Conservation (phyloP, 2,888 invertebrate genomes). For the Chrysina gloriosa region DNA sequence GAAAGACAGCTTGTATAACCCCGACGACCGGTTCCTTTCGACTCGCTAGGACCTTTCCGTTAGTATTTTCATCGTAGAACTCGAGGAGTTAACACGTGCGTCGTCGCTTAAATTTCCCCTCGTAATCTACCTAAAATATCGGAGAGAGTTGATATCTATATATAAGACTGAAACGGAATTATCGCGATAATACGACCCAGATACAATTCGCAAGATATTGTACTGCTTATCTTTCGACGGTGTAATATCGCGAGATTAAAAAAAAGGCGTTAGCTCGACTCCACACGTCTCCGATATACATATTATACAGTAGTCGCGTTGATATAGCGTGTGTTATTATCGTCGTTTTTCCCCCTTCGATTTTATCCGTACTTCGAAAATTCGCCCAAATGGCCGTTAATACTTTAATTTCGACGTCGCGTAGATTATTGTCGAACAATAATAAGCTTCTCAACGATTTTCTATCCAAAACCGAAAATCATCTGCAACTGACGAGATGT, state of each 20-base stretch:
- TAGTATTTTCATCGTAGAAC: slow-evolving; percentile 29
- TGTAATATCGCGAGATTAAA: neutral
- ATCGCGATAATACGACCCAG: neutral
- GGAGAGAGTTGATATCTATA: too few relatives aligned
- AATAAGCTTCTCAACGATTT: slow-evolving; percentile 31
- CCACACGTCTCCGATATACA: neutral
- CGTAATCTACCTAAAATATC: neutral
- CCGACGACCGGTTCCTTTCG: slow-evolving; percentile 34
- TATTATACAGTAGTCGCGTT: neutral
- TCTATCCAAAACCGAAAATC: slow-evolving; percentile 6
- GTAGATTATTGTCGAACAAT: slow-evolving; percentile 30
- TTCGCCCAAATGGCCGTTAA: slow-evolving; percentile 16
- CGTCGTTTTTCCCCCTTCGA: too few relatives aligned
- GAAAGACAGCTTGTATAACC: slow-evolving; percentile 4
- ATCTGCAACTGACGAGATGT: slow-evolving; percentile 47
- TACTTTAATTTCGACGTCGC: neutral
- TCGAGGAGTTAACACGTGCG: slow-evolving; percentile 34
- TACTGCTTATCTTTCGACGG: neutral
- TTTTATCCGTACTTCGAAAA: neutral
- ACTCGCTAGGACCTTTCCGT: neutral
- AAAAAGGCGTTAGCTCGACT: neutral
- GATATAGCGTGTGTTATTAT: neutral
- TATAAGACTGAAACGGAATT: neutral
- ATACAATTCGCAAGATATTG: neutral
- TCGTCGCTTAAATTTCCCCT: neutral